Evolutionary conservation across 1,140 invertebrate species (phyloP).

Genomic region (Eupristina koningsbergeri): DNA sequence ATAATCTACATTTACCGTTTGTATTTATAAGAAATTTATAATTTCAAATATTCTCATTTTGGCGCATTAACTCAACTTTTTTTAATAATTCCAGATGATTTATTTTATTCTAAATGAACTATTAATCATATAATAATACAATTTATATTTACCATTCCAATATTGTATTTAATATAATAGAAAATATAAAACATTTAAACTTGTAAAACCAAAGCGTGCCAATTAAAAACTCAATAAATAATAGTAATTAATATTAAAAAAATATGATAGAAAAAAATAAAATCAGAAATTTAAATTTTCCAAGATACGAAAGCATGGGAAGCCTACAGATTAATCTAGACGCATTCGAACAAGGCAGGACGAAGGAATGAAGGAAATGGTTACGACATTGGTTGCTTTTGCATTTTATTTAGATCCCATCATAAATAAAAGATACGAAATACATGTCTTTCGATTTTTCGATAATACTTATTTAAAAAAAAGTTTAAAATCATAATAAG

Average conservation of each 20-base stretch:
- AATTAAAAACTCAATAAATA: conserved; percentile 3
- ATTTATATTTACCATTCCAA: too few species aligned
- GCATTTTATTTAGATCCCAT: conserved; percentile 13
- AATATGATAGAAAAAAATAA: not conserved
- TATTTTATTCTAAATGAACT: too few species aligned
- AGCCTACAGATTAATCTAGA: not conserved
- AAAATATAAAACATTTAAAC: too few species aligned
- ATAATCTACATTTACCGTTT: too few species aligned
- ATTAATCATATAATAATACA: too few species aligned
- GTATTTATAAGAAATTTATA: too few species aligned
- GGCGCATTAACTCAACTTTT: too few species aligned
- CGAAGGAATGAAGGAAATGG: not conserved
- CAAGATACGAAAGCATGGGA: too few species aligned
- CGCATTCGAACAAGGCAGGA: not conserved
- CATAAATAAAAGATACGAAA: not conserved
- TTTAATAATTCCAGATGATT: too few species aligned
- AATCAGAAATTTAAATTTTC: conserved; percentile 21
- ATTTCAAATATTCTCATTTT: too few species aligned
- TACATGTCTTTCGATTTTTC: conserved; percentile 4
- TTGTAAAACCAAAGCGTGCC: conserved; percentile 4
- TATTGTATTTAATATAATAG: too few species aligned
- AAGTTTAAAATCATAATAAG: not conserved
- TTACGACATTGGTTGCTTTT: not conserved
- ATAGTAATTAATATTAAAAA: not conserved
- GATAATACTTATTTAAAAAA: not conserved